These are phyloP conservation scores for Dendrolimus punctatus DNA, from an alignment of 1,140 invertebrate genomes.

Conservation along the genomic window DNA sequence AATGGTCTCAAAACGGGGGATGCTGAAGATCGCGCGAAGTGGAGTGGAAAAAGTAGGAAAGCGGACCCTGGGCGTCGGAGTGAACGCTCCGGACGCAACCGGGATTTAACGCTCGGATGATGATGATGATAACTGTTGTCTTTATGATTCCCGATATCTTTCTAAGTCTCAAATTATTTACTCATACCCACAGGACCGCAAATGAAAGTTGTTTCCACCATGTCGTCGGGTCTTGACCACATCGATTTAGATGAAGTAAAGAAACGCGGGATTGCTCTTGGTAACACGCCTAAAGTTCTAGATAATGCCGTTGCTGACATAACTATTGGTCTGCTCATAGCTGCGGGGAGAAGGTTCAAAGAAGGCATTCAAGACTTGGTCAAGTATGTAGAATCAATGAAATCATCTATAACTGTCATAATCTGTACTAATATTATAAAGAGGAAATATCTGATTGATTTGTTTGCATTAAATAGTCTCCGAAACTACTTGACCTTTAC, in stretches of 20 bases:
- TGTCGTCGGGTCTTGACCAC: slow-evolving; percentile 89
- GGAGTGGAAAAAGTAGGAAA: too few species aligned
- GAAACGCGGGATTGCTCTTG: slow-evolving; percentile 77
- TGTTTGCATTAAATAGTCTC: too few species aligned
- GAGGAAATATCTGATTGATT: too few species aligned
- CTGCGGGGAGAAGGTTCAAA: slow-evolving; percentile 81
- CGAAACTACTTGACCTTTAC: too few species aligned
- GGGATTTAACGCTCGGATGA: too few species aligned
- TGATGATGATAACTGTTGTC: too few species aligned
- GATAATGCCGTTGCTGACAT: slow-evolving; percentile 89
- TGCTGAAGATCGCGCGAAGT: too few species aligned
- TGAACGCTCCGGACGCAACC: too few species aligned
- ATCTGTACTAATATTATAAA: too few species aligned
- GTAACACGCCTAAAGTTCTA: slow-evolving; percentile 87
- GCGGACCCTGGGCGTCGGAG: too few species aligned
- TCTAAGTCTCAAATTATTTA: not conserved
- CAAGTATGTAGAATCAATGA: slow-evolving; percentile 59
- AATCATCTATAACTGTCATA: too few species aligned
- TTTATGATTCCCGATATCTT: not conserved
- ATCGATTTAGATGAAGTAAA: slow-evolving; percentile 79
- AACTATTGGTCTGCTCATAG: slow-evolving; percentile 82
- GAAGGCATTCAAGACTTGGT: slow-evolving; percentile 80
- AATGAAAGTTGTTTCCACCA: slow-evolving; percentile 89
- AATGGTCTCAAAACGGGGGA: too few species aligned
- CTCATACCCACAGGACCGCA: slow-evolving; percentile 72